A percentile compares a stretch with the other conserved stretches of the same genome.
Evolutionary conservation across 2,888 invertebrate species (phyloP).

Genomic region (Tineola bisselliella): DNA sequence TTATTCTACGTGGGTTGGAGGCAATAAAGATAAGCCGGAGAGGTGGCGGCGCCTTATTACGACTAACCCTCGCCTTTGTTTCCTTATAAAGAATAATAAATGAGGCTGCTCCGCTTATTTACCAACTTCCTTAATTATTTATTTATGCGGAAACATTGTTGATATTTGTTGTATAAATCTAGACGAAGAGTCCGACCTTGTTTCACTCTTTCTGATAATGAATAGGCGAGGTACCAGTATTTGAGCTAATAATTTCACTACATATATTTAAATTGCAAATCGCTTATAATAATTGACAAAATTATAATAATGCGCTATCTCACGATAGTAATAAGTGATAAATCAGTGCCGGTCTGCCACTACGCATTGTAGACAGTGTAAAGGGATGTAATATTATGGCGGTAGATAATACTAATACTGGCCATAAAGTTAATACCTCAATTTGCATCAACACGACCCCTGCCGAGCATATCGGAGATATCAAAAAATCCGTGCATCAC

Average conservation of each 20-base stretch:
- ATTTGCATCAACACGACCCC: slow-evolving; percentile 46
- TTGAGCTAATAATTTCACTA: neutral
- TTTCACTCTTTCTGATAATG: slow-evolving; percentile 1
- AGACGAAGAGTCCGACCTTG: neutral
- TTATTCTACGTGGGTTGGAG: slow-evolving; percentile 70
- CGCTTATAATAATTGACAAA: neutral
- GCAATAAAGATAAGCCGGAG: slow-evolving; percentile 69
- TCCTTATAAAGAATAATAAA: slow-evolving; percentile 70
- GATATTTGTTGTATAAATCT: slow-evolving; percentile 48
- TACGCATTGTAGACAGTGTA: too few relatives aligned
- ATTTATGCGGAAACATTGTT: slow-evolving; percentile 61
- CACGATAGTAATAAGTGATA: neutral
- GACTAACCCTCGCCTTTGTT: slow-evolving; percentile 69
- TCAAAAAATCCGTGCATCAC: slow-evolving; percentile 16
- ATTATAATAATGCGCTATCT: neutral
- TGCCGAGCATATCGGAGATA: slow-evolving; percentile 12
- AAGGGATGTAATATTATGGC: slow-evolving; percentile 15
- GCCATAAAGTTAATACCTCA: slow-evolving; percentile 47
- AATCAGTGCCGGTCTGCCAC: neutral
- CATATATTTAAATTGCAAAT: too few relatives aligned
- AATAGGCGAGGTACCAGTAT: neutral
- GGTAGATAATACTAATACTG: slow-evolving; percentile 42
- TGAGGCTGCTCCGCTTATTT: slow-evolving; percentile 66
- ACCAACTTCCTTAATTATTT: slow-evolving; percentile 66
- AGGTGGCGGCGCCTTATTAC: slow-evolving; percentile 69